Evolutionary conservation across 2,888 invertebrate genomes (phyloP).

Genomic region (Salticus scenicus): DNA sequence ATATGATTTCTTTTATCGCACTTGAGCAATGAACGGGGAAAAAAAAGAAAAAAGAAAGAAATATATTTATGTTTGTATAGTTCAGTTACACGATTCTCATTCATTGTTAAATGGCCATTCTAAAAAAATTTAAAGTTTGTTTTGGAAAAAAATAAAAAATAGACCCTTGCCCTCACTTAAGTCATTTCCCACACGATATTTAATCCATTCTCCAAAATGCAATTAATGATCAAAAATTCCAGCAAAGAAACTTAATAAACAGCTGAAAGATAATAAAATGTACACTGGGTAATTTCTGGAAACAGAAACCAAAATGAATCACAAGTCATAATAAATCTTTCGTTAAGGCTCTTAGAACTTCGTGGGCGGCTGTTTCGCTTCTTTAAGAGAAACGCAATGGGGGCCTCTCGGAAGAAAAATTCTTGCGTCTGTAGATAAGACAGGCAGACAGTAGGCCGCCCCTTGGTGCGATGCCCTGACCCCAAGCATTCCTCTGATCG

Average conservation of each 20-base stretch:
- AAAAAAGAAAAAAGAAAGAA: too few relatives aligned
- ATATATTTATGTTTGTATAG: too few relatives aligned
- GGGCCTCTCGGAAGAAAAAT: constrained; percentile 7
- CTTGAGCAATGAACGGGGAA: too few relatives aligned
- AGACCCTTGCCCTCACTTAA: too few relatives aligned
- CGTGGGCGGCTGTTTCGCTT: neutral
- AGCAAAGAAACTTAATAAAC: neutral
- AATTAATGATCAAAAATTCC: neutral
- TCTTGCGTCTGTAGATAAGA: neutral
- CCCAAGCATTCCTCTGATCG: neutral
- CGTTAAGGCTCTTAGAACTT: neutral
- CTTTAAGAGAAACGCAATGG: neutral
- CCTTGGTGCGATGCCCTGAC: neutral
- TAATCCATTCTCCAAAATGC: neutral
- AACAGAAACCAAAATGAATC: neutral
- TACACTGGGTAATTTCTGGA: neutral
- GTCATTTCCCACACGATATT: neutral
- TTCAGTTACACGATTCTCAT: too few relatives aligned
- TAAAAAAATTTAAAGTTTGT: too few relatives aligned
- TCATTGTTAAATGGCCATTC: too few relatives aligned
- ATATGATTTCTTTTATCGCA: too few relatives aligned
- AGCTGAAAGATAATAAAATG: neutral
- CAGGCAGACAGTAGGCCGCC: constrained; percentile 8
- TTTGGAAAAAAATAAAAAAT: too few relatives aligned
- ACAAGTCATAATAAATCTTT: neutral